phyloP scores from a whole-genome alignment of 1,140 invertebrate species.

The Drosophila navojoa region DNA sequence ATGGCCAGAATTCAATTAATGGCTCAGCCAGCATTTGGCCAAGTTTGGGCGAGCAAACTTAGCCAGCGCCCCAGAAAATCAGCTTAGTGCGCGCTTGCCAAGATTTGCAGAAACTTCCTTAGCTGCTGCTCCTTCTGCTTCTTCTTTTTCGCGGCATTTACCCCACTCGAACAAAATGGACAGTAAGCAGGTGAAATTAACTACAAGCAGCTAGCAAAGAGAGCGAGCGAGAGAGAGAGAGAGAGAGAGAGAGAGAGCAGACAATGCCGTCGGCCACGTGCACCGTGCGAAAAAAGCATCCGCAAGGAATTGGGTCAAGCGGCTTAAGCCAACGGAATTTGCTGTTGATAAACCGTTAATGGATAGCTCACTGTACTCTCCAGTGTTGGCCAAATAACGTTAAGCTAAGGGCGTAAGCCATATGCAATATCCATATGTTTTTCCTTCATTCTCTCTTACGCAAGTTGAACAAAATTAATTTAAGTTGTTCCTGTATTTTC shows the following conservation, averaged over 20 bases:
- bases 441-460: no score
- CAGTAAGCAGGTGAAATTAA: constrained; percentile 78
- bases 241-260: not conserved
- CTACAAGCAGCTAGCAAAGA: constrained; percentile 51
- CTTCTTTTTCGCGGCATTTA: constrained; percentile 59
- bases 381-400: not conserved
- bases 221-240: not conserved
- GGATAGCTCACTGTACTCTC: not conserved
- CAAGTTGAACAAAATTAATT: no score
- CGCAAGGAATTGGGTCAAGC: constrained; percentile 34
- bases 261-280: not conserved
- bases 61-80: constrained; percentile 34
- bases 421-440: not conserved
- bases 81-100: constrained; percentile 48
- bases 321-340: constrained; percentile 30
- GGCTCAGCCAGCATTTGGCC: constrained; percentile 45
- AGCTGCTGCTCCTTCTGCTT: constrained; percentile 53
- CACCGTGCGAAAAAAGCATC: constrained; percentile 37
- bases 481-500: no score
- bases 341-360: constrained; percentile 16
- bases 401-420: constrained; percentile 3
- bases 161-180: constrained; percentile 54
- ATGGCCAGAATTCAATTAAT: constrained; percentile 54
- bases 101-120: constrained; percentile 41
- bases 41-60: constrained; percentile 46